These are phyloP conservation scores for Lycaon pictus DNA, from an alignment of 2,113 vertebrate species.

Conservation along the genomic window DNA sequence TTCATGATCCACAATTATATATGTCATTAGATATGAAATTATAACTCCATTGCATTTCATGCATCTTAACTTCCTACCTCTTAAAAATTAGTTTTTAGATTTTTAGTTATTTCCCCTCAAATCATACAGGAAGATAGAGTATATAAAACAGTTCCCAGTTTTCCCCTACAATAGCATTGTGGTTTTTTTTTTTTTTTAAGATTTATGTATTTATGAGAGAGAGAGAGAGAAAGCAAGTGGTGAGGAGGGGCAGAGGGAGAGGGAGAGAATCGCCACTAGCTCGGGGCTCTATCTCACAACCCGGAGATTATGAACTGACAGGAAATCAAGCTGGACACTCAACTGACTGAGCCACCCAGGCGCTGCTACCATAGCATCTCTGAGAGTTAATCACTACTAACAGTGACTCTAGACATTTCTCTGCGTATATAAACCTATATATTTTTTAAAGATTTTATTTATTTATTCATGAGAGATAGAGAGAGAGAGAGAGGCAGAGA, in stretches of 20 bases:
- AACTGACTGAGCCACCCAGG: neutral
- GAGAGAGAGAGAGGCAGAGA: too few relatives aligned
- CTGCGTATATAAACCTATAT: neutral
- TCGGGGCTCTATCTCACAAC: neutral
- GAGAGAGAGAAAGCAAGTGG: neutral
- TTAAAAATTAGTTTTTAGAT: neutral
- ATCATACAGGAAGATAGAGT: conserved; percentile 22
- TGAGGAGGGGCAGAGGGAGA: neutral
- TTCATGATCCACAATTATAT: neutral
- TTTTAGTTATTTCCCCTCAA: neutral
- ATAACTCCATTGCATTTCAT: neutral
- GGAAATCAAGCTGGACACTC: neutral
- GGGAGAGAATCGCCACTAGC: neutral
- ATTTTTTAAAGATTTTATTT: neutral
- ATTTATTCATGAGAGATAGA: too few relatives aligned
- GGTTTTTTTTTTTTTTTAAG: neutral
- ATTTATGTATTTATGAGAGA: neutral
- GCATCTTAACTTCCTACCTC: neutral
- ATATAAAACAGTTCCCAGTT: neutral
- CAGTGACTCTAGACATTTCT: neutral
- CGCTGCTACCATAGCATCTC: neutral
- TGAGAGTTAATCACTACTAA: conserved; percentile 14
- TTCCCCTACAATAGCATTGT: neutral
- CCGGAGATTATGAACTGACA: neutral
- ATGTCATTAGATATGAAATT: neutral